Conservation (phyloP, 2,888 invertebrate genomes). For the Drosophila atripex region DNA sequence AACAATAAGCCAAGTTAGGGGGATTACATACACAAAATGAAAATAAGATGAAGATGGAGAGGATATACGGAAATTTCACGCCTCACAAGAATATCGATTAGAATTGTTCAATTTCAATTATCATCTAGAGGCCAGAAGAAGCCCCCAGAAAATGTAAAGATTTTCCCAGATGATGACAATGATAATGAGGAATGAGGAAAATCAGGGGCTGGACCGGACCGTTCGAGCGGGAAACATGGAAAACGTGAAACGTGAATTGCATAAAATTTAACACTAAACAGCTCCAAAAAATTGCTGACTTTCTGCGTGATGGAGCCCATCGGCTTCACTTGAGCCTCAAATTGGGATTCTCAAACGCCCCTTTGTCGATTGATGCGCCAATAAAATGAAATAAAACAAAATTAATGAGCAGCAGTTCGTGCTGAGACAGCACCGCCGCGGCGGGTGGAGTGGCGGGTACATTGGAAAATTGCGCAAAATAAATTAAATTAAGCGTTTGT, state of each 20-base stretch:
- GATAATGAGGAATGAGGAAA: conserved; percentile 40
- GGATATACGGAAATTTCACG: conserved; percentile 44
- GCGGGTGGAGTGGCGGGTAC: conserved; percentile 23
- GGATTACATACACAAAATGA: conserved; percentile 9
- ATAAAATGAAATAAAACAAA: conserved; percentile 75
- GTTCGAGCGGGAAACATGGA: conserved; percentile 39
- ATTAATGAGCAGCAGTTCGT: conserved; percentile 73
- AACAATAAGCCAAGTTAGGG: conserved; percentile 35
- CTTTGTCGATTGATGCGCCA: conserved; percentile 61
- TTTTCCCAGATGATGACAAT: conserved; percentile 43
- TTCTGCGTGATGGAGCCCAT: conserved; percentile 19
- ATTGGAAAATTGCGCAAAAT: conserved; percentile 63
- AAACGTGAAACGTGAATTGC: conserved; percentile 71
- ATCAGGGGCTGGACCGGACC: not conserved
- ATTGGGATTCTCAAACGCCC: conserved; percentile 52
- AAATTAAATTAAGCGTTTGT: conserved; percentile 76
- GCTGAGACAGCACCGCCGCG: conserved; percentile 31
- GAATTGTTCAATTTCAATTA: conserved; percentile 67
- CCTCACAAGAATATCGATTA: conserved; percentile 57
- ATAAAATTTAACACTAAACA: conserved; percentile 68
- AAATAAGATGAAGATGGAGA: conserved; percentile 5
- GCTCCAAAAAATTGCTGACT: conserved; percentile 60
- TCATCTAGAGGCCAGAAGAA: conserved; percentile 39
- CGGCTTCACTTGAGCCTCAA: conserved; percentile 15
- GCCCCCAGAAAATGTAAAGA: conserved; percentile 39